phyloP scores from a whole-genome alignment of 2,797 vertebrate species.

The Sebastiscus albofasciatus region DNA sequence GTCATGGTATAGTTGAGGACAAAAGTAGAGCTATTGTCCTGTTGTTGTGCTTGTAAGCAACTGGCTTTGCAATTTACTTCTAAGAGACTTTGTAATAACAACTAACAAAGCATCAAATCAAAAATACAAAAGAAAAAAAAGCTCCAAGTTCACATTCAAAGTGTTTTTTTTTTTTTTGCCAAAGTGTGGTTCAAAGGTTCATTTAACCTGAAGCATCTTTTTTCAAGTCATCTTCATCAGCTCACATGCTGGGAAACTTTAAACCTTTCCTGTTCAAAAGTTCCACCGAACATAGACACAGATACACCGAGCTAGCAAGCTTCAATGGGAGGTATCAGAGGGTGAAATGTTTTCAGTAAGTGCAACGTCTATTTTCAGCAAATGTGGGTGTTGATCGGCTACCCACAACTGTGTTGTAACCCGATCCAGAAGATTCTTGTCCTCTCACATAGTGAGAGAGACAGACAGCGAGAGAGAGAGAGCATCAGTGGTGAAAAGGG shows the following conservation, averaged over 20 bases:
- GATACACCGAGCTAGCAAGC: slow-evolving; percentile 44
- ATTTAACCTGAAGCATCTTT: slow-evolving; percentile 33
- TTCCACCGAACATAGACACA: slow-evolving; percentile 17
- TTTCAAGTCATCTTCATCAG: slow-evolving; percentile 53
- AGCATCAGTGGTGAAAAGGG: slow-evolving; percentile 20
- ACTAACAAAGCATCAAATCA: slow-evolving; percentile 40
- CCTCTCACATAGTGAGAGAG: slow-evolving; percentile 57
- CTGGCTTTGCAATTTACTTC: slow-evolving; percentile 32
- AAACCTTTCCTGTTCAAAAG: slow-evolving; percentile 19
- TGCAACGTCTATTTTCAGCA: slow-evolving; percentile 59
- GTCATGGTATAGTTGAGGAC: slow-evolving; percentile 4
- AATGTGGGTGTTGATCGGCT: slow-evolving; percentile 38
- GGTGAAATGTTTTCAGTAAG: slow-evolving; percentile 55
- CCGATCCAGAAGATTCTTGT: slow-evolving; percentile 25
- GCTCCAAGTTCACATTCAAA: slow-evolving; percentile 62
- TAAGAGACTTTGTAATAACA: slow-evolving; percentile 26
- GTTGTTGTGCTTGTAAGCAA: slow-evolving; percentile 57
- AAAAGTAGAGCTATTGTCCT: slow-evolving; percentile 5
- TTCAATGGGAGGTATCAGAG: slow-evolving; percentile 56
- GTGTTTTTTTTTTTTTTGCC: slow-evolving; percentile 25
- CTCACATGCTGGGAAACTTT: slow-evolving; percentile 14
- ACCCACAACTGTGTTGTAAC: slow-evolving; percentile 42
- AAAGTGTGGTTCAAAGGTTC: slow-evolving; percentile 36
- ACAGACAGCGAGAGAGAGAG: slow-evolving; percentile 11
- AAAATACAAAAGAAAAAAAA: slow-evolving; percentile 20